A percentile compares a stretch with the other conserved stretches of the same genome.
Conservation (phyloP, 2,113 vertebrate species). For the Grantiella picta region DNA sequence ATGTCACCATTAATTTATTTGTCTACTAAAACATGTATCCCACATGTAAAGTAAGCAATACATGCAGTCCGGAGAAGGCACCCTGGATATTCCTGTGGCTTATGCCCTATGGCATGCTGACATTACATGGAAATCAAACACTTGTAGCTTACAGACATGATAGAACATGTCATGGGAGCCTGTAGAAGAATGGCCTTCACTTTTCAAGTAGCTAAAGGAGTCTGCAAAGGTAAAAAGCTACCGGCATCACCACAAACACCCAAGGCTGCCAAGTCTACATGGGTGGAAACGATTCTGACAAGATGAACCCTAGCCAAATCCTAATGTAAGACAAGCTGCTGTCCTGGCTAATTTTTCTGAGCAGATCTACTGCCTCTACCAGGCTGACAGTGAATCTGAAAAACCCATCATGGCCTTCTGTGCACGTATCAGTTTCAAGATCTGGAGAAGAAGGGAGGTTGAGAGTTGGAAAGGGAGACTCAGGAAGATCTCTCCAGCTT, state of each 20-base stretch:
- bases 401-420: not conserved
- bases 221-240: not conserved
- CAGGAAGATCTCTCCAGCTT: not conserved
- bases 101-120: not conserved
- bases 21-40: not conserved
- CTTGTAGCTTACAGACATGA: not conserved
- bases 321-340: not conserved
- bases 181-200: not conserved
- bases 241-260: not conserved
- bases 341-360: conserved; percentile 15
- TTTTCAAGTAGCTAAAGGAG: not conserved
- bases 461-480: not conserved
- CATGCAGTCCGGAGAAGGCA: not conserved
- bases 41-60: not conserved
- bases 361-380: not conserved
- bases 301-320: not conserved
- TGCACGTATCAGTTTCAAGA: not conserved
- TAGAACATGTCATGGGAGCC: not conserved
- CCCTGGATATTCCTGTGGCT: not conserved
- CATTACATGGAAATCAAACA: not conserved
- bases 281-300: not conserved
- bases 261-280: not conserved
- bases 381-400: not conserved
- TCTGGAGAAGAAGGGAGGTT: not conserved
- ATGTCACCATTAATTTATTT: not conserved